These are phyloP conservation scores for Styela plicata DNA, from an alignment of 23 tunicate species.

Conservation along the genomic window DNA sequence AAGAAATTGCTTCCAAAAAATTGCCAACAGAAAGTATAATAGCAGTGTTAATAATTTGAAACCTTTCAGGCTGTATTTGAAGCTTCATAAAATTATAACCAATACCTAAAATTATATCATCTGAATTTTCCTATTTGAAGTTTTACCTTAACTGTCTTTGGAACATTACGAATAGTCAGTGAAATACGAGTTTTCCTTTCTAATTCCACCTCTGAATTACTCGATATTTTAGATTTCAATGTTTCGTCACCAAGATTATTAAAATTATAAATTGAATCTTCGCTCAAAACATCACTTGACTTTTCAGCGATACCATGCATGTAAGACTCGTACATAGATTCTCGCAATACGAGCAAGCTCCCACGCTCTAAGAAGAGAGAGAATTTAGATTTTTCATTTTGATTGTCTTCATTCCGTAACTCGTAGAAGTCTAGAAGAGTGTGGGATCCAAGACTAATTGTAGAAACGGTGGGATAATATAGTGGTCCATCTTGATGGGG, in stretches of 20 bases:
- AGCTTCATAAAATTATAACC: too few species aligned
- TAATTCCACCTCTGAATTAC: background rate
- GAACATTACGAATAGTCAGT: slow-evolving; percentile 71
- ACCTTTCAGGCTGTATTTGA: too few species aligned
- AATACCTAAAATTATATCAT: too few species aligned
- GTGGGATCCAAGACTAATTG: slow-evolving; percentile 77
- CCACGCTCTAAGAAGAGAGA: slow-evolving; percentile 53
- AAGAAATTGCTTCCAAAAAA: too few species aligned
- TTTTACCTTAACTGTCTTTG: slow-evolving; percentile 48
- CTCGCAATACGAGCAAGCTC: slow-evolving; percentile 55
- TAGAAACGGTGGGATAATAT: slow-evolving; percentile 76
- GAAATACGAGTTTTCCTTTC: slow-evolving; percentile 42
- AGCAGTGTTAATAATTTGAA: too few species aligned
- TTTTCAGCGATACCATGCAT: slow-evolving; percentile 62
- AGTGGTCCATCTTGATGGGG: slow-evolving; percentile 91
- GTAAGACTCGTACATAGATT: slow-evolving; percentile 39
- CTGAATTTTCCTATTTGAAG: slow-evolving; percentile 5
- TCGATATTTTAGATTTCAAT: background rate
- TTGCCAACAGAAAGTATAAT: too few species aligned
- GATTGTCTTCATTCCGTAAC: background rate
- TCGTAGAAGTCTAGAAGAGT: slow-evolving; percentile 70
- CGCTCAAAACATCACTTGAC: slow-evolving; percentile 11
- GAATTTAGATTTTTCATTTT: slow-evolving; percentile 9
- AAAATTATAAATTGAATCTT: slow-evolving; percentile 28
- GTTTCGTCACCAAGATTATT: slow-evolving; percentile 26